Evolutionary conservation across 2,797 vertebrate genomes (phyloP), one percentile per base, ranked within the genome.

Genomic region (Rhinella marina): DNA sequence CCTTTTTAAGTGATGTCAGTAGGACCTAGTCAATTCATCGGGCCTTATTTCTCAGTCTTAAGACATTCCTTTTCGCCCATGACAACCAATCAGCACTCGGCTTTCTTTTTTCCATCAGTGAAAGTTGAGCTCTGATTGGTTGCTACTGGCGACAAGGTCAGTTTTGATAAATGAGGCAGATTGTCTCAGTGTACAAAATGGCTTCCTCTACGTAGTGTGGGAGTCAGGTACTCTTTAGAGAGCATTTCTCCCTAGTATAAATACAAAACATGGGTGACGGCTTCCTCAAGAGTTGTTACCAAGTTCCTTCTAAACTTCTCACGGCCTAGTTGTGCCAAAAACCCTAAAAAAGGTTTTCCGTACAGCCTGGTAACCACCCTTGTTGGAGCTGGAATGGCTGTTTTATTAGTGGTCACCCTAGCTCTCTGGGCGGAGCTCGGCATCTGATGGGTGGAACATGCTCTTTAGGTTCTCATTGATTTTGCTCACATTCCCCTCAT

Each of bases 401-500:
- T 16, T 29, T 17, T 27, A 14, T 13, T 8, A 41, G 29, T 41
- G 17, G 29, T 72, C 29, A 72, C 29, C 70, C 41, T 2, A 68
- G 25, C 13, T 11, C 41, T 72, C 9, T 14, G 66, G 66, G 12
- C 16, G n/a, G 14, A 66, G 12, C 27, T 27, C 12, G 29, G 29
- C 3, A n/a, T 7, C 29, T 25, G 68, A 2, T 29, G 68, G 66
- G 14, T 68, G 66, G 27, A 16, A 7, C 3, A 14, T 27, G 66
- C 27, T 68, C 66, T 68, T 59, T 59, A 16, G 2, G 10, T 25
- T 50, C 75, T 54, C 23, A 6, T 77, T 77, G 21, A 11, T 75
- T 70, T 81, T 48, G 16, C 5, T 79, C 59, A 25, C 52, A 2
- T 90, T 91, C 90, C 92, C 81, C 62, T 23, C 92, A 86, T 91